A percentile compares a stretch with the other conserved stretches of the same genome.
Evolutionary conservation across 2,113 vertebrate species (phyloP).

Genomic region (Motacilla tschutschensis): DNA sequence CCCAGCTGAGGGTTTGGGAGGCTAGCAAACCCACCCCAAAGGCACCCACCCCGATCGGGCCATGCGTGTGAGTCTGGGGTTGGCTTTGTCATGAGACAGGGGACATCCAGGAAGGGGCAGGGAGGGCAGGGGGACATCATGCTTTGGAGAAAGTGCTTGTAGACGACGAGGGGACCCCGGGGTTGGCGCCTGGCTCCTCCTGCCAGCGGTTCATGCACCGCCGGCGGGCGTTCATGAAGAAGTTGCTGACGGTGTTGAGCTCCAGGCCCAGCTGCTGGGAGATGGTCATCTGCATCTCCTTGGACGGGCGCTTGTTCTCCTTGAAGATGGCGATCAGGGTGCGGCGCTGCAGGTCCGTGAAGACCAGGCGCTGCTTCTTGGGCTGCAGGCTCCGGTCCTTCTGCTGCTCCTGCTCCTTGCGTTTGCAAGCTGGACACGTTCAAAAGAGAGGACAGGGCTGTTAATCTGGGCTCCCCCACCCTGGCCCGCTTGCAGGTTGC

Average conservation of each 20-base stretch:
- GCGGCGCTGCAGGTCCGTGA: constrained; percentile 97
- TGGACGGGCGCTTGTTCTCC: constrained; percentile 97
- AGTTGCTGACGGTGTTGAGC: constrained; percentile 98
- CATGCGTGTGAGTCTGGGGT: neutral
- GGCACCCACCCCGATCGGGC: neutral
- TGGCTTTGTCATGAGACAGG: constrained; percentile 28
- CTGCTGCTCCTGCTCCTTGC: constrained; percentile 97
- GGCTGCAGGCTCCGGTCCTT: constrained; percentile 91
- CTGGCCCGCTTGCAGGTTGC: neutral
- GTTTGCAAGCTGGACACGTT: constrained; percentile 86
- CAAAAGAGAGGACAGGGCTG: constrained; percentile 28
- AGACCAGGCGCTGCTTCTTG: constrained; percentile 96
- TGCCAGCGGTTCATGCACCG: constrained; percentile 96
- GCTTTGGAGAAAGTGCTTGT: constrained; percentile 95
- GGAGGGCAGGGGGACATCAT: constrained; percentile 69
- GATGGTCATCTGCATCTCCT: constrained; percentile 98
- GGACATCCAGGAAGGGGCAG: neutral
- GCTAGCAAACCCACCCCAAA: neutral
- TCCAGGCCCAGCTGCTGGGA: constrained; percentile 97
- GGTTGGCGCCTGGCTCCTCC: constrained; percentile 85
- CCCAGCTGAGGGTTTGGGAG: neutral
- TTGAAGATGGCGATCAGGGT: constrained; percentile 98
- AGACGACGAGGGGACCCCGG: constrained; percentile 85
- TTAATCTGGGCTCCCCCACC: neutral
- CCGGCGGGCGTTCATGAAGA: constrained; percentile 99